Evolutionary conservation across 2,113 vertebrate species (phyloP).

Genomic region (Zosterops pallidus): DNA sequence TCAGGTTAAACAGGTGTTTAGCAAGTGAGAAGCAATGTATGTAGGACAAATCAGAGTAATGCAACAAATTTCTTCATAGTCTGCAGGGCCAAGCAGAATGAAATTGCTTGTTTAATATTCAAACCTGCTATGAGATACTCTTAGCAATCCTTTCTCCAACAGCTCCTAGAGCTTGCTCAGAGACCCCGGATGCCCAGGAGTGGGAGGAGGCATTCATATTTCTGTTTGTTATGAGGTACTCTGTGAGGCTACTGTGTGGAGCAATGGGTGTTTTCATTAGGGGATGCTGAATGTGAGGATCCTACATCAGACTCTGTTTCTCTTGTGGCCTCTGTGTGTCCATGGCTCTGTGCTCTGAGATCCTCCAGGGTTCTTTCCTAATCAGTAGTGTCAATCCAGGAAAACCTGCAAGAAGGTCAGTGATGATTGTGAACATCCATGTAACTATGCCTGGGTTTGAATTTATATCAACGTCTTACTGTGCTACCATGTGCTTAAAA

Average conservation of each 20-base stretch:
- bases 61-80: neutral
- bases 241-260: neutral
- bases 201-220: neutral
- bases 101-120: neutral
- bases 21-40: neutral
- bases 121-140: neutral
- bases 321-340: neutral
- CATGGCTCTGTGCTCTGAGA: neutral
- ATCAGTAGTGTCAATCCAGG: neutral
- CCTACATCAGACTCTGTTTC: neutral
- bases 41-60: neutral
- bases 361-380: neutral
- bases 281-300: neutral
- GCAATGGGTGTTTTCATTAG: rapidly evolving
- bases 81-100: neutral
- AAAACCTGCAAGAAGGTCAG: neutral
- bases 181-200: neutral
- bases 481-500: neutral
- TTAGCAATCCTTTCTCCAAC: neutral
- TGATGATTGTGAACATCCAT: neutral
- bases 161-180: neutral
- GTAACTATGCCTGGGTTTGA: neutral
- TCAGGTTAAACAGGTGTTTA: neutral
- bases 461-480: neutral
- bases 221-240: neutral